Base-by-base conservation (phyloP, 2,797 vertebrate genomes). In the Enteromius anoplus region DNA sequence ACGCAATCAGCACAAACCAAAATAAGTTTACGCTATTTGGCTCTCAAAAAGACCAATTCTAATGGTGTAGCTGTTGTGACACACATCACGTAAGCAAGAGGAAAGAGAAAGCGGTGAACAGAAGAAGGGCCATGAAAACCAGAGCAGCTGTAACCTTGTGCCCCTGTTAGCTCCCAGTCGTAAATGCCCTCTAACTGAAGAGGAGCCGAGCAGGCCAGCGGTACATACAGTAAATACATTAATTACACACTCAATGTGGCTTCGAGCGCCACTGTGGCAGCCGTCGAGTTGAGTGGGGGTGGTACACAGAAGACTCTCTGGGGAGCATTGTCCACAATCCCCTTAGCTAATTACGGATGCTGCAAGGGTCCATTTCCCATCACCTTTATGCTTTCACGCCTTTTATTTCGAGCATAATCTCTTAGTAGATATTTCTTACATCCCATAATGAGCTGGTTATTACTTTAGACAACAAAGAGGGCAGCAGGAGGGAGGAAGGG, bases 351-450 rank as follows among this genome's bases (percentile, higher is more conserved):
- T 95, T 94, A 94, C 62, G 84, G 81, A 94, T 94, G 91, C 93
- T 85, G 86, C 88, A 88, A 89, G 87, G 88, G 89, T 92, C 92
- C 87, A 83, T 92, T 90, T 92, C 88, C 86, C 89, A 89, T 92
- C 93, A 93, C 92, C 92, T 91, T 86, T 89, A 88, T 89, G 91
- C 91, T 72, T 75, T 82, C 82, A 84, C 15, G 40, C 79, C 86
- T 93, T 93, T 93, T 94, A 92, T 94, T 94, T 93, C 88, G 90
- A 84, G 89, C 86, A 90, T 93, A 93, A 94, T 93, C 92, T 93
- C 93, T 92, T 90, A 91, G 92, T 91, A 91, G 92, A 92, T 93
- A 90, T 93, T 92, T 92, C 89, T 90, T 91, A 92, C 89, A 91
- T 91, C 90, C 89, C 88, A 93, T 93, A 94, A 94, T 90, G 93